These are phyloP conservation scores for Neoscelio sp. DNA, from an alignment of 2,888 invertebrate species.

Conservation along the genomic window DNA sequence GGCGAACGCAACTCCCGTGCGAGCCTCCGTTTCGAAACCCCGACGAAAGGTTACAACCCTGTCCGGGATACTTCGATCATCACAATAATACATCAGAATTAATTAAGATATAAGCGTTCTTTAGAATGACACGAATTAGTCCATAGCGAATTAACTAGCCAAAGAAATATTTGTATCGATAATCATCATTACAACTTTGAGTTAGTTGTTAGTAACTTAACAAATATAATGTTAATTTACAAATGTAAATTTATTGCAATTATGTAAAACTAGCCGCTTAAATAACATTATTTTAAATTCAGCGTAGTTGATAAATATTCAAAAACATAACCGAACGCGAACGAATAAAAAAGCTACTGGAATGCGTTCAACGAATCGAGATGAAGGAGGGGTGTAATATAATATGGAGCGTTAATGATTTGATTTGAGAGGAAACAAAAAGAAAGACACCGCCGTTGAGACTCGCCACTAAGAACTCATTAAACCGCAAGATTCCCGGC, in stretches of 20 bases:
- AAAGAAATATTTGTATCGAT: no score
- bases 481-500: constrained; percentile 69
- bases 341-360: constrained; percentile 67
- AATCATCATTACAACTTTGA: no score
- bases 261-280: no score
- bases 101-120: constrained; percentile 58
- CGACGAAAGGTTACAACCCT: constrained; percentile 68
- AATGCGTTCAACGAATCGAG: constrained; percentile 51
- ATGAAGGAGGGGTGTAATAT: constrained; percentile 56
- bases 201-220: no score
- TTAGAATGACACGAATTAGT: constrained; percentile 44
- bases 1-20: constrained; percentile 82
- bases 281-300: constrained; percentile 36
- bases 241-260: no score
- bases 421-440: constrained; percentile 80
- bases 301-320: constrained; percentile 47
- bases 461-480: constrained; percentile 67
- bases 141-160: no score
- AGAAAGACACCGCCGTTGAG: constrained; percentile 57
- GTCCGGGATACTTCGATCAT: constrained; percentile 59
- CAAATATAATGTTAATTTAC: no score
- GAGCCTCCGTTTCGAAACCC: constrained; percentile 81
- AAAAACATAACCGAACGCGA: constrained; percentile 12
- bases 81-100: constrained; percentile 52
- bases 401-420: constrained; percentile 78